phyloP scores from a whole-genome alignment of 2,113 vertebrate genomes.

The Eulacestoma nigropectus region DNA sequence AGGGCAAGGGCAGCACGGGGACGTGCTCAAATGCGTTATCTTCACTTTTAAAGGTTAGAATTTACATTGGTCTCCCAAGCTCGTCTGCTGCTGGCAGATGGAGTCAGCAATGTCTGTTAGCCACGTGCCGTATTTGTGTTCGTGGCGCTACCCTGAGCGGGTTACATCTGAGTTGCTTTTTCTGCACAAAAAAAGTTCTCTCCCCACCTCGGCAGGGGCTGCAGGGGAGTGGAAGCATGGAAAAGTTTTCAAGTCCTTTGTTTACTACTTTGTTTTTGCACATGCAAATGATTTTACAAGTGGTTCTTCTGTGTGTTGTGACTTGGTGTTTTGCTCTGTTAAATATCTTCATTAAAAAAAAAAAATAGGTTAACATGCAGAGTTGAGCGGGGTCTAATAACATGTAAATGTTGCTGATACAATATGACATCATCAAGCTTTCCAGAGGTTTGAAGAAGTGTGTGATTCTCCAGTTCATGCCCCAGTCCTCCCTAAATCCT shows the following conservation, averaged over 20 bases:
- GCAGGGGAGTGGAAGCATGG: neutral
- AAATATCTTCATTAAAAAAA: neutral
- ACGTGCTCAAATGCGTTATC: neutral
- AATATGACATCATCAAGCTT: neutral
- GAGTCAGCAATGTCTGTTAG: neutral
- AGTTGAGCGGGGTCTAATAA: neutral
- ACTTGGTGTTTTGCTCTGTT: neutral
- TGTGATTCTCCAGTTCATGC: neutral
- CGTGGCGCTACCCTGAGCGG: neutral
- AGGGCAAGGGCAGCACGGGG: neutral
- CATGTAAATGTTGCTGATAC: neutral
- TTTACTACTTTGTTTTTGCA: neutral
- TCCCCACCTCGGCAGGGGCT: neutral
- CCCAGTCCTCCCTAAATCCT: neutral
- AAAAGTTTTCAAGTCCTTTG: neutral
- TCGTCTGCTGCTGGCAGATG: constrained; percentile 6
- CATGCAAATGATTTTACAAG: neutral
- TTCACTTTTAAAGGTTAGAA: neutral
- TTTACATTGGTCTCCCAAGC: neutral
- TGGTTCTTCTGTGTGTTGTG: neutral
- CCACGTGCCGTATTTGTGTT: neutral
- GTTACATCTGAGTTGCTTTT: neutral
- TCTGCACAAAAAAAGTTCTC: neutral
- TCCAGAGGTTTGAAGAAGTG: neutral
- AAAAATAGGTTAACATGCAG: rapidly evolving